A percentile compares a stretch with the other conserved stretches of the same genome.
Conservation (phyloP, 2,113 vertebrate species). For the Corythoichthys haematopterus region DNA sequence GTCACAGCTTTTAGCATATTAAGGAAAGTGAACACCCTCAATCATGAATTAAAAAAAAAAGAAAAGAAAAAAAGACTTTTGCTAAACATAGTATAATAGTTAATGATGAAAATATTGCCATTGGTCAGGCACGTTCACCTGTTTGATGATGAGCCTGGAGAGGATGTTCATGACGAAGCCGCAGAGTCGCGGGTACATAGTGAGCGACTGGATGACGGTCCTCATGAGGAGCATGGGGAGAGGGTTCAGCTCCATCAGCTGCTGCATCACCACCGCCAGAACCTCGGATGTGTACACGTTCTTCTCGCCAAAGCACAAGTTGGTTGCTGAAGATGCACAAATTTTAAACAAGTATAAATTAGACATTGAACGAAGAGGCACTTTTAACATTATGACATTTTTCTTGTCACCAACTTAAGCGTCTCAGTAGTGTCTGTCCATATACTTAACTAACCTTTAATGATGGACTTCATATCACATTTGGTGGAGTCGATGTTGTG, state of each 20-base stretch:
- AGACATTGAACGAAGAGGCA: background rate
- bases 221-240: constrained; percentile 94
- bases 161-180: constrained; percentile 97
- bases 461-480: constrained; percentile 97
- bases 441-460: constrained; percentile 78
- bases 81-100: background rate
- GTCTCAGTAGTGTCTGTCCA: background rate
- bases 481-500: constrained; percentile 91
- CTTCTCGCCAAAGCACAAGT: constrained; percentile 89
- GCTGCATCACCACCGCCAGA: constrained; percentile 93
- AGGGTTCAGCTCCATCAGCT: constrained; percentile 92
- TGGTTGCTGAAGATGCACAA: constrained; percentile 77
- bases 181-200: constrained; percentile 89
- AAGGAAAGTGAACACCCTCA: background rate
- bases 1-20: background rate
- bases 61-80: background rate
- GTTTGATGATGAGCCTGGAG: constrained; percentile 88
- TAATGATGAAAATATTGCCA: background rate
- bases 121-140: constrained; percentile 65
- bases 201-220: constrained; percentile 92
- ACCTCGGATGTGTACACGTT: constrained; percentile 94
- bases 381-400: background rate
- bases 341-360: background rate
- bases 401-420: background rate
- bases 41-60: background rate